Conservation (phyloP, 2,797 vertebrate species). For the Chelmon rostratus region DNA sequence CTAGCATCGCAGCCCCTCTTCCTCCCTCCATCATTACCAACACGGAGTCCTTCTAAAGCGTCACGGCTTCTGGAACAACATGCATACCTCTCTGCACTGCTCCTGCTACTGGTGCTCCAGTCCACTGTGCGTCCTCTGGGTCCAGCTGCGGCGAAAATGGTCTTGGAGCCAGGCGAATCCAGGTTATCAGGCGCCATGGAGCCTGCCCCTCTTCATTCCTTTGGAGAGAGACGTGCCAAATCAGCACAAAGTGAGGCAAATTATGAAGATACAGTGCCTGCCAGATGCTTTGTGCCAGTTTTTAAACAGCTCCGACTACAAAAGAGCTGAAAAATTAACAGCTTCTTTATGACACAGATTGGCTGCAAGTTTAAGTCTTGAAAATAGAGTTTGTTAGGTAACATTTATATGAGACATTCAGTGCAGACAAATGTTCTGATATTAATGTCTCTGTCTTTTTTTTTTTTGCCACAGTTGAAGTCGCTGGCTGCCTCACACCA, state of each 20-base stretch:
- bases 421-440: not conserved
- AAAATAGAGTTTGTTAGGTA: not conserved
- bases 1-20: not conserved
- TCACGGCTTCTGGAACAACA: conserved; percentile 1
- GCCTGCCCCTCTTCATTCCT: conserved; percentile 18
- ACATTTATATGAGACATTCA: not conserved
- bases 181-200: conserved; percentile 3
- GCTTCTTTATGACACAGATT: conserved; percentile 3
- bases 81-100: conserved; percentile 1
- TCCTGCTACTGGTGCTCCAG: not conserved
- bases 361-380: not conserved
- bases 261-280: conserved; percentile 26
- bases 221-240: conserved; percentile 20
- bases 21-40: conserved; percentile 16
- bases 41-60: not conserved
- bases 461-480: not conserved
- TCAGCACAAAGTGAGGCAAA: conserved; percentile 35
- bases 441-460: not conserved
- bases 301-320: conserved; percentile 26
- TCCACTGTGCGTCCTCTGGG: not conserved
- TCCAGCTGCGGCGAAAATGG: not conserved
- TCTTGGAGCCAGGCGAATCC: conserved; percentile 21
- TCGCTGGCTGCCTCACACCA: not conserved
- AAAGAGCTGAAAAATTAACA: conserved; percentile 9
- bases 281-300: conserved; percentile 15